phyloP scores from a whole-genome alignment of 2,888 invertebrate species.

The Drosophila cognata region DNA sequence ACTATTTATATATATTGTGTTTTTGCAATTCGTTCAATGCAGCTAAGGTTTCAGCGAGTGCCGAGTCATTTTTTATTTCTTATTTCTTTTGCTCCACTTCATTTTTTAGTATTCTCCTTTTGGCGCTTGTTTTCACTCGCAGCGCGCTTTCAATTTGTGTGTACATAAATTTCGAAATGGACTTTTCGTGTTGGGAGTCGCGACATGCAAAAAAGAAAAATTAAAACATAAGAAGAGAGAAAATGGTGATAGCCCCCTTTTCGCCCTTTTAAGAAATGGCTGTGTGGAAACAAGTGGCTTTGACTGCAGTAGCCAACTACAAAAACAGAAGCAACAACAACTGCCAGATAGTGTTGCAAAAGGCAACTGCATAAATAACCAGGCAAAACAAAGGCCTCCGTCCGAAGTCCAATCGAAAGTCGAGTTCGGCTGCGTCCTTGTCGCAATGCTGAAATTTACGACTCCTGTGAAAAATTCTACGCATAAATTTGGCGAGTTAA shows the following conservation, averaged over 20 bases:
- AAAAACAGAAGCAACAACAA: conserved; percentile 24
- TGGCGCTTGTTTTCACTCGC: conserved; percentile 39
- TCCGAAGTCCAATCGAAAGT: conserved; percentile 63
- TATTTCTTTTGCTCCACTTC: conserved; percentile 15
- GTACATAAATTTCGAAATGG: conserved; percentile 80
- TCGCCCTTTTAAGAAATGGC: conserved; percentile 43
- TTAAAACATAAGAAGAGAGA: conserved; percentile 17
- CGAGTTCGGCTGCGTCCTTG: conserved; percentile 35
- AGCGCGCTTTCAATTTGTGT: conserved; percentile 73
- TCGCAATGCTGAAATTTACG: conserved; percentile 57
- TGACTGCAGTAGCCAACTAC: conserved; percentile 35
- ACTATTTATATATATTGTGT: conserved; percentile 15
- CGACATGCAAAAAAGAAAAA: conserved; percentile 40
- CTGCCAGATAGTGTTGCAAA: conserved; percentile 54
- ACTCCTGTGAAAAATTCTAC: conserved; percentile 36
- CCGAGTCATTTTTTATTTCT: conserved; percentile 16
- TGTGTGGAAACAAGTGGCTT: conserved; percentile 62
- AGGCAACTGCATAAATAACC: conserved; percentile 71
- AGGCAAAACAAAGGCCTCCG: conserved; percentile 48
- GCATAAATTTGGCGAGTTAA: conserved; percentile 48
- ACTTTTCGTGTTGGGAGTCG: conserved; percentile 72
- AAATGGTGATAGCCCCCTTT: conserved; percentile 33
- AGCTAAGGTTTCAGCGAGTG: conserved; percentile 39
- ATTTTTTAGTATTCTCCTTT: conserved; percentile 18
- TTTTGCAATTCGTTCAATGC: conserved; percentile 62